Conservation (phyloP, 2,888 invertebrate genomes). For the Thyatira batis region DNA sequence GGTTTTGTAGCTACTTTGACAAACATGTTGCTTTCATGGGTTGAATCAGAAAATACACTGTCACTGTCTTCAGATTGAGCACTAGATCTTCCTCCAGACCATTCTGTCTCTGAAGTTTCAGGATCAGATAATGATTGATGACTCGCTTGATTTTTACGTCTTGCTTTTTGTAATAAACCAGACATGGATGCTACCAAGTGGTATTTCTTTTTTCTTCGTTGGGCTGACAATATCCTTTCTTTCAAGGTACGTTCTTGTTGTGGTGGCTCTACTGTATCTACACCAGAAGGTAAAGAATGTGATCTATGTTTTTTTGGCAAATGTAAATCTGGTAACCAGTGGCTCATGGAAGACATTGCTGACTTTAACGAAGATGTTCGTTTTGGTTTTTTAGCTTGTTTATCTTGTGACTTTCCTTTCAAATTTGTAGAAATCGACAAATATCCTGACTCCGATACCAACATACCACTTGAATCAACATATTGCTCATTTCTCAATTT, state of each 20-base stretch:
- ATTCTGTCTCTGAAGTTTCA: conserved; percentile 89
- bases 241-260: conserved; percentile 75
- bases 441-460: conserved; percentile 90
- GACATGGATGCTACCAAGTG: conserved; percentile 92
- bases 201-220: conserved; percentile 89
- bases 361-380: conserved; percentile 89
- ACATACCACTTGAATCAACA: conserved; percentile 76
- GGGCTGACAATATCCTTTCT: conserved; percentile 73
- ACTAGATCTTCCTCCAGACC: conserved; percentile 83
- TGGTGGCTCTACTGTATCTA: conserved; percentile 79
- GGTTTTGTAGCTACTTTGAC: conserved; percentile 81
- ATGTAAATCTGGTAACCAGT: conserved; percentile 91
- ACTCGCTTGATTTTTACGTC: conserved; percentile 84
- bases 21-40: conserved; percentile 84
- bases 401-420: conserved; percentile 79
- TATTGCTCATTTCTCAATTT: conserved; percentile 71
- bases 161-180: conserved; percentile 92
- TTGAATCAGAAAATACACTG: conserved; percentile 86
- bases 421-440: conserved; percentile 88
- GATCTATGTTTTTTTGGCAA: conserved; percentile 90
- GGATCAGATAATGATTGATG: conserved; percentile 88
- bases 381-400: conserved; percentile 85
- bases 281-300: conserved; percentile 90
- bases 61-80: conserved; percentile 90
- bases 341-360: conserved; percentile 90